Conservation (phyloP, 1,140 invertebrate genomes). For the Trachymyrmex cornetzi region DNA sequence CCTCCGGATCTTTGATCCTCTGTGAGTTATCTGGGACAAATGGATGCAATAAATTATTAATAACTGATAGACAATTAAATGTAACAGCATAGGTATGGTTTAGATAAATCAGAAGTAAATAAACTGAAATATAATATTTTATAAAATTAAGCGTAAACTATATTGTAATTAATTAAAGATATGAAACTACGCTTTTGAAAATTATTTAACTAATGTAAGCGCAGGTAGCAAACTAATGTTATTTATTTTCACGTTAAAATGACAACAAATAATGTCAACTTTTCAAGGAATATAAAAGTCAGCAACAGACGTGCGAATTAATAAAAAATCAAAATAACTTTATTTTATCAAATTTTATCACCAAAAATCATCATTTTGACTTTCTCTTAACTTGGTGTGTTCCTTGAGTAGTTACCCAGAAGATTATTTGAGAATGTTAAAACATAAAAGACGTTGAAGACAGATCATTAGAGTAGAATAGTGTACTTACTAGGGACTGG, state of each 20-base stretch:
- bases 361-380: no score
- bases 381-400: no score
- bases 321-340: no score
- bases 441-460: background rate
- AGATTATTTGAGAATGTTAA: background rate
- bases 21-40: slow-evolving; percentile 73
- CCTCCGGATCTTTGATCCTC: slow-evolving; percentile 73
- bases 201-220: background rate
- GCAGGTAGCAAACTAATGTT: no score
- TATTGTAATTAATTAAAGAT: background rate
- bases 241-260: no score
- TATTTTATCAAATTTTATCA: no score
- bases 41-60: background rate
- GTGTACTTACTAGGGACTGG: slow-evolving; percentile 49
- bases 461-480: background rate
- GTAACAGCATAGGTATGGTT: background rate
- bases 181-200: background rate
- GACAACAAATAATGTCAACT: no score
- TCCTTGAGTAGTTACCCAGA: no score
- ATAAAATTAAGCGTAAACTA: background rate
- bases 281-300: no score
- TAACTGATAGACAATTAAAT: background rate
- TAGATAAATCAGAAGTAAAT: background rate
- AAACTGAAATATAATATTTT: background rate
- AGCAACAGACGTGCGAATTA: no score